Conservation (phyloP, 2,797 vertebrate species). For the Channa striata region DNA sequence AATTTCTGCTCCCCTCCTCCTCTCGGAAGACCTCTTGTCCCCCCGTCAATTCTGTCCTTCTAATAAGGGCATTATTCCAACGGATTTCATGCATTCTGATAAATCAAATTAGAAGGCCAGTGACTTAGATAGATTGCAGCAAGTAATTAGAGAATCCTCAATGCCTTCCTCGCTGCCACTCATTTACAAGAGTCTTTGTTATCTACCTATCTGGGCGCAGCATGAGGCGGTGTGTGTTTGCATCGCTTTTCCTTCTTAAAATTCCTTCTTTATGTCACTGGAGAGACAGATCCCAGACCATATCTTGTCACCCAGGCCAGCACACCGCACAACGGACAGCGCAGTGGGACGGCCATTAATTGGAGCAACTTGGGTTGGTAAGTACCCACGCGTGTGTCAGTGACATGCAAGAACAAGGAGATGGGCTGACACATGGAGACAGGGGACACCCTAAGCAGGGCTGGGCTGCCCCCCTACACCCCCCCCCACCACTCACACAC, state of each 20-base stretch:
- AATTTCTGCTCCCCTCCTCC: conserved; percentile 75
- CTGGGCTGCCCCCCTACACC: conserved; percentile 27
- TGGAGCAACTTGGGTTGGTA: conserved; percentile 93
- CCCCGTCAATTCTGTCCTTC: conserved; percentile 81
- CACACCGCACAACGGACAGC: conserved; percentile 88
- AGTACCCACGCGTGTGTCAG: conserved; percentile 88
- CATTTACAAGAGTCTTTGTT: conserved; percentile 84
- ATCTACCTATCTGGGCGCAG: conserved; percentile 82
- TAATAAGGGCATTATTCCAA: conserved; percentile 87
- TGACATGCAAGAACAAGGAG: conserved; percentile 83
- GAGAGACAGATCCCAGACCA: conserved; percentile 95
- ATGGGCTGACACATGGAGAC: conserved; percentile 83
- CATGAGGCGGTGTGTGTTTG: conserved; percentile 78
- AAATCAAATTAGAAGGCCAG: conserved; percentile 87
- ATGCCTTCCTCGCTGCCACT: conserved; percentile 86
- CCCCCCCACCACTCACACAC: conserved; percentile 27
- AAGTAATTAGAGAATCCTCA: conserved; percentile 88
- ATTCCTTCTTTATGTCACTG: conserved; percentile 93
- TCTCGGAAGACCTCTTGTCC: conserved; percentile 79
- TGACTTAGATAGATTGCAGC: conserved; percentile 85
- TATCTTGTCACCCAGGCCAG: conserved; percentile 92
- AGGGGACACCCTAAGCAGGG: conserved; percentile 77
- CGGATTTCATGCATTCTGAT: conserved; percentile 86
- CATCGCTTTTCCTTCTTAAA: conserved; percentile 79
- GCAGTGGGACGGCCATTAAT: conserved; percentile 97